phyloP scores from a whole-genome alignment of 2,797 vertebrate genomes.

The Phrynocephalus vlangalii region DNA sequence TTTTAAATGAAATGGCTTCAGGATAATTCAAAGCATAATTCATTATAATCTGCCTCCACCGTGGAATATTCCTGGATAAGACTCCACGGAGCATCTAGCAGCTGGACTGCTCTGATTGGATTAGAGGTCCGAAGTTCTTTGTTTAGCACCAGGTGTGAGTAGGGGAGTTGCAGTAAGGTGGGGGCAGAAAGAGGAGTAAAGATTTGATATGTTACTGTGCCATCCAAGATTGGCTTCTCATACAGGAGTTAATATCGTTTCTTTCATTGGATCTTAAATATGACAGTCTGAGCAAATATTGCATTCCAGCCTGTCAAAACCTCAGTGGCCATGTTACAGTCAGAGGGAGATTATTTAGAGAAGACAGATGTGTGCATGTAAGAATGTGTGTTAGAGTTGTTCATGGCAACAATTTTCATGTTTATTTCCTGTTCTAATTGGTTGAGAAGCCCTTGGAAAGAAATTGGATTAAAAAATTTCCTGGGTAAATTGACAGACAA shows the following conservation, averaged over 20 bases:
- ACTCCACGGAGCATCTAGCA: not conserved
- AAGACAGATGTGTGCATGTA: no score
- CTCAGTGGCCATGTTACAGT: not conserved
- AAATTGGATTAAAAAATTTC: no score
- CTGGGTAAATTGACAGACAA: no score
- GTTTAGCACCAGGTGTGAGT: not conserved
- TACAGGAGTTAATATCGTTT: not conserved
- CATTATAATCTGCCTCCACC: not conserved
- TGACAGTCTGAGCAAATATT: not conserved
- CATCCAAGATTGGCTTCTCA: not conserved
- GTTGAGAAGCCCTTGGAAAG: no score
- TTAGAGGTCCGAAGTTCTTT: not conserved
- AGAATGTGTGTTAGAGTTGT: no score
- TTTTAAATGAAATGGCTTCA: constrained; percentile 13
- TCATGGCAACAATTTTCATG: no score
- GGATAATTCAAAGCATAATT: constrained; percentile 2
- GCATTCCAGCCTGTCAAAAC: not conserved
- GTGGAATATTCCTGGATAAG: not conserved
- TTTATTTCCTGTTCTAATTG: no score
- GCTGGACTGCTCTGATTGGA: not conserved
- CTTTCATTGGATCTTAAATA: not conserved
- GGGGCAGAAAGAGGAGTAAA: not conserved
- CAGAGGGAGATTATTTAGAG: not conserved
- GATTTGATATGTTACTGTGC: not conserved
- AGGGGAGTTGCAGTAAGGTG: no score